Conservation (phyloP, 2,797 vertebrate species). For the Sebastes iracundus region DNA sequence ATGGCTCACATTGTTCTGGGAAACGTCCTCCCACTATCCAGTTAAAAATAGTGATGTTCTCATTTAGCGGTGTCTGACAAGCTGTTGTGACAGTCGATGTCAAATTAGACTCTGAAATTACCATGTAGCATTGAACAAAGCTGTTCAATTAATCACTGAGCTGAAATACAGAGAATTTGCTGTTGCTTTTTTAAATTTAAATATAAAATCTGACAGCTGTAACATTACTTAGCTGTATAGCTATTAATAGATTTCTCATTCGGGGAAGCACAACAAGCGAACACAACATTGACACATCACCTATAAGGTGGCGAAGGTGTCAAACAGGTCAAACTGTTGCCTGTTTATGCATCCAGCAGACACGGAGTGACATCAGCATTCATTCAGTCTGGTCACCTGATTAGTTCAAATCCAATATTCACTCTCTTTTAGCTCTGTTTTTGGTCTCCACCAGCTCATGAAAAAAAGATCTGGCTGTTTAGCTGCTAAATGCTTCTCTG, state of each 20-base stretch:
- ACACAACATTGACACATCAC: neutral
- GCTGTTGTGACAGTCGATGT: constrained; percentile 52
- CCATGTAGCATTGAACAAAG: constrained; percentile 22
- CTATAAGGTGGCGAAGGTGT: neutral
- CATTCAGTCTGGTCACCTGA: neutral
- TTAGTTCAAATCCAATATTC: neutral
- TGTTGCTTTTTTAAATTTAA: neutral
- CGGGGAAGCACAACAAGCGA: neutral
- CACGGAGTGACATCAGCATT: neutral
- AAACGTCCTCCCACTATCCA: constrained; percentile 20
- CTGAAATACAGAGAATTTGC: neutral
- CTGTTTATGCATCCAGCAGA: neutral
- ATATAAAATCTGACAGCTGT: neutral
- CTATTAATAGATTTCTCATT: neutral
- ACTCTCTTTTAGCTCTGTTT: neutral
- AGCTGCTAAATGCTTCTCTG: too few species aligned
- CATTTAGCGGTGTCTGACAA: constrained; percentile 33
- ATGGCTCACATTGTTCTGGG: constrained; percentile 11
- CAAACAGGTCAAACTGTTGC: neutral
- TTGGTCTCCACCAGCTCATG: neutral
- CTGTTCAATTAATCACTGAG: constrained; percentile 36
- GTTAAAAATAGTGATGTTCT: constrained; percentile 39
- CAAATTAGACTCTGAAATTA: constrained; percentile 48
- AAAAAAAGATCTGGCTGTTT: too few species aligned
- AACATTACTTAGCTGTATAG: neutral